Evolutionary conservation across 2,797 vertebrate genomes (phyloP), one percentile per base, ranked within the genome.

Genomic region (Labeo calbasu): DNA sequence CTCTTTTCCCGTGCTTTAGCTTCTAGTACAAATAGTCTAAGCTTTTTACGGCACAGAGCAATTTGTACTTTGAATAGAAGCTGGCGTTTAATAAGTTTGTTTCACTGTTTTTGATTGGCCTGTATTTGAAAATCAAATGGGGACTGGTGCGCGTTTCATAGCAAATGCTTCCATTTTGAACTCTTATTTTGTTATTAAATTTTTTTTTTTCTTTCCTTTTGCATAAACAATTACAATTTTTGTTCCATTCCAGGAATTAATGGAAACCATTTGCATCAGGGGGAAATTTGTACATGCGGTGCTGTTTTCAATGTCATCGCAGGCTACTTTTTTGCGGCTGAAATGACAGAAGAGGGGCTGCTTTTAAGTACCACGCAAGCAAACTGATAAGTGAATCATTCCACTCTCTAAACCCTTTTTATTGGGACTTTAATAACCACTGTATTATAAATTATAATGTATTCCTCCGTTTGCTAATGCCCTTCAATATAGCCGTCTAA

Each of bases 401-500:
- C 92, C 93, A 92, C 93, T 91, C 90, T 89, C 93, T 93, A 94
- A 94, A 93, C 93, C 92, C 94, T 94, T 94, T 93, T 94, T 89
- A 94, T 93, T 92, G 93, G 90, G 94, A 92, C 92, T 95, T 94
- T 95, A 95, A 95, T 95, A 95, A 93, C 90, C 90, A 89, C 92
- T 91, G 92, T 95, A 95, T 95, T 95, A 95, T 95, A 92, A 95
- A 94, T 94, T 94, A 94, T 95, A 95, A 96, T 95, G 93, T 94
- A 95, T 95, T 95, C 94, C 93, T 84, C 90, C 91, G 86, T 94
- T 95, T 94, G 93, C 93, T 95, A 94, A 95, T 95, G 92, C 92
- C 89, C 91, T 92, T 91, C 92, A 92, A 94, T 94, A 92, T 83
- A 91, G 88, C 91, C 81, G 89, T 91, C 75, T 89, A 89, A 83